Evolutionary conservation across 2,888 invertebrate genomes (phyloP).

Genomic region (Ornithoptera priamus): DNA sequence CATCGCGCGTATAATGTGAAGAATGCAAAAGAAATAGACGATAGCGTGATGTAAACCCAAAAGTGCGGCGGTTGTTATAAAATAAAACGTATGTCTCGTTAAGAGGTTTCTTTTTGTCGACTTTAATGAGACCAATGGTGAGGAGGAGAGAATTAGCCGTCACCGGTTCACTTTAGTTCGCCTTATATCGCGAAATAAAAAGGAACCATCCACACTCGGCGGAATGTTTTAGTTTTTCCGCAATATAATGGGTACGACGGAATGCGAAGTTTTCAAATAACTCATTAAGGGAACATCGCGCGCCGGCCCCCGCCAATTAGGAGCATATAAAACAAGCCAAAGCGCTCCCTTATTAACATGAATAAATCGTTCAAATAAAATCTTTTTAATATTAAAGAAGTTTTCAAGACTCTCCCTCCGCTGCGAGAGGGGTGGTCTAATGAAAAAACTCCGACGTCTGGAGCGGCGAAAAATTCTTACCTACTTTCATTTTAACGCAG

Average conservation of each 20-base stretch:
- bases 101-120: constrained; percentile 5
- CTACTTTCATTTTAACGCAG: constrained; percentile 7
- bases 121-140: constrained; percentile 6
- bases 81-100: constrained; percentile 3
- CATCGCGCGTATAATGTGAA: constrained; percentile 1
- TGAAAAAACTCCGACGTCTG: constrained; percentile 30
- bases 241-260: background rate
- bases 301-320: constrained; percentile 8
- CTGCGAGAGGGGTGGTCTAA: constrained; percentile 21
- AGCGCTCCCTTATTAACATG: constrained; percentile 12
- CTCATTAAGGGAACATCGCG: constrained; percentile 1
- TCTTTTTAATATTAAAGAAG: constrained; percentile 31
- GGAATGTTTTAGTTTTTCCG: background rate
- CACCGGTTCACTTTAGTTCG: constrained; percentile 5
- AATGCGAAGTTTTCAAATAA: constrained; percentile 2
- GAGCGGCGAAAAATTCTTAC: constrained; percentile 16
- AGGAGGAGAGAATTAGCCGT: constrained; percentile 4
- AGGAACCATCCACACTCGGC: background rate
- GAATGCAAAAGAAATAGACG: background rate
- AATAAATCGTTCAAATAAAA: constrained; percentile 26
- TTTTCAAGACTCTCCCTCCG: constrained; percentile 25
- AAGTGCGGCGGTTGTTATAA: background rate
- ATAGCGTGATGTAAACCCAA: constrained; percentile 4
- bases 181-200: constrained; percentile 11
- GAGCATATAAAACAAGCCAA: constrained; percentile 20